Evolutionary conservation across 1,140 invertebrate species (phyloP), one percentile per base, ranked within the genome.

Genomic region (Brachionus plicatilis): DNA sequence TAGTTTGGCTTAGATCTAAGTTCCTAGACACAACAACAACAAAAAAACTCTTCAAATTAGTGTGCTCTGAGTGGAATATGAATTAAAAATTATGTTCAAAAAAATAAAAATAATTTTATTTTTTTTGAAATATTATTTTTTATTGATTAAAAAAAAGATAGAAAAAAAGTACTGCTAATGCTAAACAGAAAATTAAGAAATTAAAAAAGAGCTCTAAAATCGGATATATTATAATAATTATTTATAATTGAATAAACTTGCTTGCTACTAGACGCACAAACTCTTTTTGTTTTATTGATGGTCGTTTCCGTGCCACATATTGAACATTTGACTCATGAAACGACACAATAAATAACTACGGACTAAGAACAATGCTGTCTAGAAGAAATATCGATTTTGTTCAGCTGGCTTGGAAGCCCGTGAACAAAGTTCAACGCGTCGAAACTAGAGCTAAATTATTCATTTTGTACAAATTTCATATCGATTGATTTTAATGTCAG

Each of bases 101-200:
- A n/a, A 68, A 29, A 27, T 29, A 17, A 68, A n/a, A 68, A 68
- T 33, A 33, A 33, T 68, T 68, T 68, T 68, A 37, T 68, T 68
- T 68, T 68, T 68, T 68, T 68, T 68, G 66, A 68, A 68, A 68
- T 68, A 68, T 68, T 68, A 68, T 68, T 33, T 68, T 68, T 68
- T 68, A 68, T 68, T 68, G 66, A 68, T 68, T 68, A 33, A 27
- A 68, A 68, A 68, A 68, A 68, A 68, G 66, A 68, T 68, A 68
- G 66, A 68, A 41, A 68, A 33, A 41, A 68, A 68, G 33, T 68
- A 41, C 66, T 68, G 29, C 66, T 29, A 68, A 68, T 33, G 53
- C 53, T 60, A 60, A 20, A 60, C 6, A 60, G 5, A 60, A 60
- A 60, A 20, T 60, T 60, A 8, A n/a, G 8, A 68, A 68, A 33